These are phyloP conservation scores for Rousettus madagascariensis DNA, from an alignment of 2,797 vertebrate genomes.

Conservation along the genomic window DNA sequence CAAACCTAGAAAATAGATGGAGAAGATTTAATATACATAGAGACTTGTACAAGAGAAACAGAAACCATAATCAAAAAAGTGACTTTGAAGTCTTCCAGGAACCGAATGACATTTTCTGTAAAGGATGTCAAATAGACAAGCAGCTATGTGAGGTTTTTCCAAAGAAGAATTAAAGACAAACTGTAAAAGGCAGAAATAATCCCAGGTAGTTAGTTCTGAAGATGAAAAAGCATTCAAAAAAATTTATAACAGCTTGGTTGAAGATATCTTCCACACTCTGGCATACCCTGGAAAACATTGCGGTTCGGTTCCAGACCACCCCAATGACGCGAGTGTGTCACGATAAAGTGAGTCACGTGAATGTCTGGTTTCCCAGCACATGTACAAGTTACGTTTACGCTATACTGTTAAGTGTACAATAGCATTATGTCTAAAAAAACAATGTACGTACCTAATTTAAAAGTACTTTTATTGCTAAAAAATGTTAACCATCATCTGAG, in stretches of 20 bases:
- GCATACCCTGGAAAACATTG: not conserved
- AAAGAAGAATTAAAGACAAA: conserved; percentile 8
- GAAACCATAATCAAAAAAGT: not conserved
- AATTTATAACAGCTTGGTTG: not conserved
- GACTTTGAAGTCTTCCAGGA: not conserved
- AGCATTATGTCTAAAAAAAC: not conserved
- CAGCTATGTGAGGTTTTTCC: not conserved
- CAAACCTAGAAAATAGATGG: not conserved
- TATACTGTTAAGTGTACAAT: not conserved
- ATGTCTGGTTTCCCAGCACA: not conserved
- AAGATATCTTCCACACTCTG: not conserved
- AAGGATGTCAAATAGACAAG: not conserved
- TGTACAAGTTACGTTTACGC: not conserved
- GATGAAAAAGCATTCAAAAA: not conserved
- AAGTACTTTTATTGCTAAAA: not conserved
- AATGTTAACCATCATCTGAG: not conserved
- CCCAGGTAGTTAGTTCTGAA: not conserved
- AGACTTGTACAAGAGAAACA: not conserved
- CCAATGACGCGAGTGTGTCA: not conserved
- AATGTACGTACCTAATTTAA: not conserved
- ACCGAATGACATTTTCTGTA: not conserved
- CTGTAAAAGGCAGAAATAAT: not conserved
- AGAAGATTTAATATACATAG: not conserved
- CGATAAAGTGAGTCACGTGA: not conserved
- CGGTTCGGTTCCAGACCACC: not conserved